Conservation (phyloP, 2,113 vertebrate genomes). For the Aleadryas rufinucha region DNA sequence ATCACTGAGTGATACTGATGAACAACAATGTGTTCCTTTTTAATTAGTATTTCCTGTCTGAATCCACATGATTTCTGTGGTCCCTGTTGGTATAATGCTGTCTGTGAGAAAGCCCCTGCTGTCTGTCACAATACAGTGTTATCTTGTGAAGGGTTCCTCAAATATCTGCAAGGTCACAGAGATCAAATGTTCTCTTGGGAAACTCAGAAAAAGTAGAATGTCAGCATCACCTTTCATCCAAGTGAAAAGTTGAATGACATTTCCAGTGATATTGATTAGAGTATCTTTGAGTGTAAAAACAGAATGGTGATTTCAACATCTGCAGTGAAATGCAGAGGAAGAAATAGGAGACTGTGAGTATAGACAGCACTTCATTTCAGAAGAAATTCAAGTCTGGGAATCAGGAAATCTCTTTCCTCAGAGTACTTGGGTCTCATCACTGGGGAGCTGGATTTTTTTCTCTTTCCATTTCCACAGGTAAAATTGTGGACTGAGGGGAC, state of each 20-base stretch:
- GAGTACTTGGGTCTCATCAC: not conserved
- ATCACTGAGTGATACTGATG: not conserved
- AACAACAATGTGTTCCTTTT: not conserved
- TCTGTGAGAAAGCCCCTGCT: constrained; percentile 32
- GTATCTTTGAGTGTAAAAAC: constrained; percentile 8
- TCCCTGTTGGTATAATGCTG: constrained; percentile 34
- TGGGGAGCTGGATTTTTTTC: not conserved
- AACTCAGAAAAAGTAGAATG: constrained; percentile 62
- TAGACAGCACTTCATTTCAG: not conserved
- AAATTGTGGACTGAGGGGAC: not conserved
- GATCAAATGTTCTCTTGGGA: constrained; percentile 66
- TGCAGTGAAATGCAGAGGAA: constrained; percentile 3
- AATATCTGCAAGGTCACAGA: constrained; percentile 65
- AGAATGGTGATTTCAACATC: constrained; percentile 30
- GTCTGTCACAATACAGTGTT: constrained; percentile 44
- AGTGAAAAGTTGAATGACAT: constrained; percentile 63
- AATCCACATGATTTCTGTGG: constrained; percentile 37
- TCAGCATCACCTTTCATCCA: constrained; percentile 59
- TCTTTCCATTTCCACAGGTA: not conserved
- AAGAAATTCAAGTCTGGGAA: not conserved
- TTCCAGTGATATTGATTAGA: constrained; percentile 64
- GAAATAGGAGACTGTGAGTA: not conserved
- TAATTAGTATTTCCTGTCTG: not conserved
- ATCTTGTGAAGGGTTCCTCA: constrained; percentile 56
- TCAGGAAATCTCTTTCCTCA: not conserved